Base-by-base conservation (phyloP, 2,888 invertebrate genomes). In the Idaea dimidiata region DNA sequence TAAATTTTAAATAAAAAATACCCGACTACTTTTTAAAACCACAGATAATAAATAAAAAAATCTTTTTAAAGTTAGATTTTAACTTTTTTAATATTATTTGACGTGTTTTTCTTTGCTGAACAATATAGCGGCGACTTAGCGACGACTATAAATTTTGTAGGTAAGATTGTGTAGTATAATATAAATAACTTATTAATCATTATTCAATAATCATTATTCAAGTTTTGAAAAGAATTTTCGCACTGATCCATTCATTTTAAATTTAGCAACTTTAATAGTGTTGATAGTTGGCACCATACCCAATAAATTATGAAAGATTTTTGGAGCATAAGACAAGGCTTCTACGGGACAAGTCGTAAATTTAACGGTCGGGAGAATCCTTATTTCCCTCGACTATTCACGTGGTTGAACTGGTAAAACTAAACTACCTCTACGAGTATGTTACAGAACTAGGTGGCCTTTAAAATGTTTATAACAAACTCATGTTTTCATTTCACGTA, bases 251-350 rank as follows among this genome's bases (percentile, higher is more conserved):
- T 10, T 10, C 43, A 10, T 7, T 43, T 8, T 43, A 8, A 43
- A 10, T 43, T 43, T 43, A 43, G 10, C 43, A 43, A 24, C 43
- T 43, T 8, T 43, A 43, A 43, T 8, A 43, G 43, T 43, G 43
- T 14, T 14, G 43, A 43, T 43, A 43, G 43, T 43, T 43, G 81
- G 89, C 88, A 88, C 87, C 86, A 89, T 86, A 87, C 87, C 82
- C 87, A 87, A 90, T 90, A 90, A 90, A 90, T 91, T 90, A 90
- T 89, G 90, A 90, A 90, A 84, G 83, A 88, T 84, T 87, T 87
- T 85, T 82, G 73, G 81, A 78, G 75, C 69, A 75, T 78, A 81
- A 87, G 88, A 88, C 88, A 84, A 83, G 84, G 85, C 84, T 89
- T 88, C 73, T 83, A 78, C 77, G 87, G 86, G 89, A 90, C 89